Evolutionary conservation across 2,888 invertebrate species (phyloP), one percentile per base, ranked within the genome.

Genomic region (Gari tellinella): DNA sequence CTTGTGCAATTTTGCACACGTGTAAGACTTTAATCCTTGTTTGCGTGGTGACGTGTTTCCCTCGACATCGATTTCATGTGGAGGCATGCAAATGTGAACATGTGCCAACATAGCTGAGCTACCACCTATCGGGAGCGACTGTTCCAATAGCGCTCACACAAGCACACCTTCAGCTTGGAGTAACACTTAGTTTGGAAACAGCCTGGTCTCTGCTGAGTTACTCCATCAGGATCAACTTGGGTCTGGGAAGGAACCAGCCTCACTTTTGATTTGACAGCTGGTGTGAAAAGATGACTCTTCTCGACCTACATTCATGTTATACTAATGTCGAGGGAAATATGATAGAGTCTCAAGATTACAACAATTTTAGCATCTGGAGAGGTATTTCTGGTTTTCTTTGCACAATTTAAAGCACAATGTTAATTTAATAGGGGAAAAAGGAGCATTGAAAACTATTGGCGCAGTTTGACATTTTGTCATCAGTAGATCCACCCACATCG

Each of bases 21-120:
- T 10, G 31, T 7, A 10, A 31, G 62, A 72, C 64, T 64, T 75
- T 69, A 72, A 73, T 72, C 62, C 61, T 56, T 45, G 58, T 76
- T 67, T 78, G 57, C 41, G 60, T 70, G 70, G 69, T 78, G 76
- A 70, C 76, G 76, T 74, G 69, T 75, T 66, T 76, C 76, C 75
- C 73, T 82, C 77, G 74, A 74, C 81, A 83, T 82, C 77, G 83
- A 81, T 82, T 84, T 85, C 86, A 80, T 85, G 87, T 86, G 82
- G 84, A 85, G 86, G 85, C 86, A 86, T 86, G 88, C 84, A 82
- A 84, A 83, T 80, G 78, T 80, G 82, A 85, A 83, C 84, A 81
- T 86, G 84, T 84, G 86, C 83, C 82, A 84, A 83, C 82, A 80
- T 62, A 69, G 66, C 72, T 75, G 79, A 77, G 72, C 79, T 79